These are phyloP conservation scores for Amaurobius ferox DNA, from an alignment of 2,888 invertebrate species.

Conservation along the genomic window DNA sequence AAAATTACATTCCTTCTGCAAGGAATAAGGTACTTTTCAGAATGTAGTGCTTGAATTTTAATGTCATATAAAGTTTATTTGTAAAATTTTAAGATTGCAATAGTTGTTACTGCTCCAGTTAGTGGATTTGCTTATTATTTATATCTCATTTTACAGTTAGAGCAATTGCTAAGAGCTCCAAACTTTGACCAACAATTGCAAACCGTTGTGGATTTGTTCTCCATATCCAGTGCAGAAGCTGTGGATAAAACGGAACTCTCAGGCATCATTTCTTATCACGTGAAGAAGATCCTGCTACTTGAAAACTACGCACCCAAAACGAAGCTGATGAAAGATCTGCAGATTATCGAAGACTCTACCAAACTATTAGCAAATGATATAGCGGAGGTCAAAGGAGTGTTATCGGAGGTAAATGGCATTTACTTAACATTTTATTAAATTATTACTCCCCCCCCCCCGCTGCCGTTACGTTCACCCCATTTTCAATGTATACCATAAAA, in stretches of 20 bases:
- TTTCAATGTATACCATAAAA: too few species aligned
- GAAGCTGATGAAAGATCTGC: conserved; percentile 19
- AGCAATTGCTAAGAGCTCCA: background rate
- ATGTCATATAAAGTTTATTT: too few species aligned
- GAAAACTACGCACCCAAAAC: conserved; percentile 17
- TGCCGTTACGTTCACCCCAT: too few species aligned
- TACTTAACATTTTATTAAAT: too few species aligned
- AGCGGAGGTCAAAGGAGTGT: conserved; percentile 8
- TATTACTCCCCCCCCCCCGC: too few species aligned
- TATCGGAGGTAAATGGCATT: conserved; percentile 19
- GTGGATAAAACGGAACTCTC: conserved; percentile 17
- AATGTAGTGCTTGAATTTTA: too few species aligned
- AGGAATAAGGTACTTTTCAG: too few species aligned
- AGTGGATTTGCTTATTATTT: too few species aligned
- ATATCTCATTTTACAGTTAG: background rate
- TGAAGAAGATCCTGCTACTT: background rate
- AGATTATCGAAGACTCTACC: conserved; percentile 23
- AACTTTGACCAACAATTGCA: conserved; percentile 14
- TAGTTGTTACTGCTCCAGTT: too few species aligned
- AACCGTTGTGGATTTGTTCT: background rate
- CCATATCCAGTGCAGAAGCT: conserved; percentile 2
- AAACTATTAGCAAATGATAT: conserved; percentile 44
- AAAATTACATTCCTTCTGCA: background rate
- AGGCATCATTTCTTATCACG: background rate
- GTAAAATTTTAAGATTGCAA: too few species aligned